Evolutionary conservation across 2,888 invertebrate species (phyloP), one percentile per base, ranked within the genome.

Genomic region (Mayetiola destructor): DNA sequence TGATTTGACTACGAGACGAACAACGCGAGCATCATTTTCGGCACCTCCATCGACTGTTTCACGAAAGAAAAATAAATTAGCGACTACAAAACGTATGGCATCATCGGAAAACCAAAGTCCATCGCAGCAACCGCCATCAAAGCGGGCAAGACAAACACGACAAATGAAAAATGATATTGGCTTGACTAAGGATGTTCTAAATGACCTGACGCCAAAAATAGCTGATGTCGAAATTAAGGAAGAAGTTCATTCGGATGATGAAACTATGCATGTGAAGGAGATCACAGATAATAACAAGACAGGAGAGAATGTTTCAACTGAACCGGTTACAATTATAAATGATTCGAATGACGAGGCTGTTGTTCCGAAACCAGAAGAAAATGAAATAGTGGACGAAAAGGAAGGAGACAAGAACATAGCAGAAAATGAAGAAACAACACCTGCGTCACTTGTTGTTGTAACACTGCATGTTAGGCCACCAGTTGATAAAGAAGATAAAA

Each of bases 121-220:
- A 4, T 8, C 3, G 39, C 21, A 21, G 21, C 20, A 48, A 48
- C n/a, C 48, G 16, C 23, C 48, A n/a, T 16, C 48, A 27, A 48
- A 48, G 27, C 48, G 48, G n/a, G n/a, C n/a, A 48, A 23, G 48
- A n/a, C 9, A n/a, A 14, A 48, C 48, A 14, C 48, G 48, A n/a
- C 23, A 48, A 23, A 27, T 27, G 2, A 48, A n/a, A 48, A 27
- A n/a, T 3, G 48, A 48, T 3, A n/a, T n/a, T n/a, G n/a, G n/a
- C n/a, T n/a, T n/a, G n/a, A n/a, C n/a, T n/a, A n/a, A n/a, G n/a
- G 29, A 42, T 23, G 29, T 27, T n/a, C n/a, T n/a, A 3, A 16
- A 48, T 27, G 29, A 37, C 12, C n/a, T 16, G 14, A 48, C 39
- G 16, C 3, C 18, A 39, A 39, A 39, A 16, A 40, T 3, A n/a